Evolutionary conservation across 2,113 vertebrate genomes (phyloP).

Genomic region (Diphyllodes magnificus): DNA sequence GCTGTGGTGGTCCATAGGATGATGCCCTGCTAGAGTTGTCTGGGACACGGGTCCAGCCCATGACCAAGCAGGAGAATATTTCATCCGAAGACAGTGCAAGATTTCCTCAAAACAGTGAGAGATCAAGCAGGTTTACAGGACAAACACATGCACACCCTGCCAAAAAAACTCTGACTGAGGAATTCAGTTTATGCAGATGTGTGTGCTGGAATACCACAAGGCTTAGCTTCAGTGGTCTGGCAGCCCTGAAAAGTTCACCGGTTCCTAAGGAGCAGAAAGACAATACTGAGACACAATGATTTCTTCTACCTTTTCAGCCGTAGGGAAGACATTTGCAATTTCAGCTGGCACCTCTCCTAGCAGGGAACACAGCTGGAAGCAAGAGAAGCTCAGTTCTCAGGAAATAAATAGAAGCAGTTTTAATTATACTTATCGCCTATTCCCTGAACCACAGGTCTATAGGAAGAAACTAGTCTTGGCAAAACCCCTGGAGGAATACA

Average conservation of each 20-base stretch:
- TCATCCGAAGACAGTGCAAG: neutral
- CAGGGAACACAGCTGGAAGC: neutral
- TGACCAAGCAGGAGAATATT: neutral
- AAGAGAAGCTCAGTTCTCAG: neutral
- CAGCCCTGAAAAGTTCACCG: neutral
- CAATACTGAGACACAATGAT: neutral
- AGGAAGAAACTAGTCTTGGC: neutral
- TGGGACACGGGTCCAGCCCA: accelerated
- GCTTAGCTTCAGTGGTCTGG: neutral
- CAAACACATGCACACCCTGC: neutral
- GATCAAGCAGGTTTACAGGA: neutral
- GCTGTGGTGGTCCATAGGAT: neutral
- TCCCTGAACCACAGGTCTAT: neutral
- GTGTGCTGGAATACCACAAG: neutral
- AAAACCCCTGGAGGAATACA: neutral
- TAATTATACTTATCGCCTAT: neutral
- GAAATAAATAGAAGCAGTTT: neutral
- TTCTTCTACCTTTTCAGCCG: neutral
- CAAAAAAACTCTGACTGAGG: neutral
- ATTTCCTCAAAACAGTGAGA: neutral
- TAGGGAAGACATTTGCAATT: neutral
- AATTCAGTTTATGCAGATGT: neutral
- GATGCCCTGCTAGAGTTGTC: neutral
- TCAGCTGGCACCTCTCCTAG: neutral
- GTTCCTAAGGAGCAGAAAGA: neutral